Evolutionary conservation across 2,888 invertebrate species (phyloP).

Genomic region (Glaucopsyche alexis): DNA sequence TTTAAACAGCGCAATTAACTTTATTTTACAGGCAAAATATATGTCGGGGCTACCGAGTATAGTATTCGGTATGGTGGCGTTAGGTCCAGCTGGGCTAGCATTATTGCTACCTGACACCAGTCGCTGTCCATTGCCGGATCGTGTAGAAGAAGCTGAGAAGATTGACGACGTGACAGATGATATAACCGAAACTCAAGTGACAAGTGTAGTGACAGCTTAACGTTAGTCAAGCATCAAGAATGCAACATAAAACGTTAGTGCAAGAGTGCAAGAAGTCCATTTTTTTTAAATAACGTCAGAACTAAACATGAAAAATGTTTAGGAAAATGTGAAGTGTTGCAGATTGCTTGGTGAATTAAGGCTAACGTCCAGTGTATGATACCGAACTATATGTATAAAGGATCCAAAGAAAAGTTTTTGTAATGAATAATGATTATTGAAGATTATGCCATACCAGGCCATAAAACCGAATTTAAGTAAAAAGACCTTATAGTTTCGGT

Average conservation of each 20-base stretch:
- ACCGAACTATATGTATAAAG: too few relatives aligned
- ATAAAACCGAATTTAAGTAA: neutral
- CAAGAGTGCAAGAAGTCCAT: too few relatives aligned
- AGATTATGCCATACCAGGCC: neutral
- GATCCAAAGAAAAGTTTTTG: too few relatives aligned
- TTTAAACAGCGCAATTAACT: neutral
- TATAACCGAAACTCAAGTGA: slow-evolving; percentile 44
- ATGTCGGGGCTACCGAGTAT: slow-evolving; percentile 64
- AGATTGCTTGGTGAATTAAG: too few relatives aligned
- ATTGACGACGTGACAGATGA: slow-evolving; percentile 44
- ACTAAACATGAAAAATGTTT: neutral
- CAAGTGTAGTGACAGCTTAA: neutral
- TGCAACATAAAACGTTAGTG: neutral
- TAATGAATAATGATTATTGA: neutral
- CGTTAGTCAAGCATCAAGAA: neutral
- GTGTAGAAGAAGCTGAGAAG: slow-evolving; percentile 58
- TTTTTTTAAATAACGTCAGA: neutral
- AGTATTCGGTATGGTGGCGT: slow-evolving; percentile 59
- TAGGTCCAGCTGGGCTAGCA: slow-evolving; percentile 59
- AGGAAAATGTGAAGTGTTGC: neutral
- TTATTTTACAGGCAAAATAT: slow-evolving; percentile 52
- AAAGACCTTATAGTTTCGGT: neutral
- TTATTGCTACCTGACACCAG: slow-evolving; percentile 66
- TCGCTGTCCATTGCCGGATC: slow-evolving; percentile 56
- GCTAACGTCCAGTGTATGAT: too few relatives aligned